These are phyloP conservation scores for Onychomys torridus DNA, from an alignment of 2,797 vertebrate species.

Conservation along the genomic window DNA sequence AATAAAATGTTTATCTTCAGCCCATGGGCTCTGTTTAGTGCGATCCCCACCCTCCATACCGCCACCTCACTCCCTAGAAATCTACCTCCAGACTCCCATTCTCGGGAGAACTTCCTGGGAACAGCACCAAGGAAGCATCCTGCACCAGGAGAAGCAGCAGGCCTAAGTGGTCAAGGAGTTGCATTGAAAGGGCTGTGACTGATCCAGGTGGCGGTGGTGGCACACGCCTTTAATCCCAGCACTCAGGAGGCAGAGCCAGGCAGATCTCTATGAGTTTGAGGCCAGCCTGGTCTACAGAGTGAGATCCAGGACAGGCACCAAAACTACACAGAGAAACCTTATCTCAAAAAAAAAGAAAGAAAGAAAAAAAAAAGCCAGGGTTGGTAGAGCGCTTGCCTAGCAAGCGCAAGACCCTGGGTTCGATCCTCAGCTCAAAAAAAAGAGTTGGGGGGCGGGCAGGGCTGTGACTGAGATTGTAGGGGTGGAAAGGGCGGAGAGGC, in stretches of 20 bases:
- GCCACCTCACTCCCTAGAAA: background rate
- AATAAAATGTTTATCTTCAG: conserved; percentile 79
- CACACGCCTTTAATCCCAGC: no score
- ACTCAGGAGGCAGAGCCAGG: no score
- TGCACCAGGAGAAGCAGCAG: background rate
- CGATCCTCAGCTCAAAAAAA: no score
- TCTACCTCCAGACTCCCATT: background rate
- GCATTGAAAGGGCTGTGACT: background rate
- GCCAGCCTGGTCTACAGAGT: no score
- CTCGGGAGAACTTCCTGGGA: background rate
- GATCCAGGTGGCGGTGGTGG: fast-evolving
- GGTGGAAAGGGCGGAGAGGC: background rate
- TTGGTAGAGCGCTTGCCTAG: no score
- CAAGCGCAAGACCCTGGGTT: no score
- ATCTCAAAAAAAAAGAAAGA: no score
- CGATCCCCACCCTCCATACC: background rate
- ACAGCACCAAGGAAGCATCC: background rate
- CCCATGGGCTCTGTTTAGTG: background rate
- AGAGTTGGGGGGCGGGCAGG: background rate
- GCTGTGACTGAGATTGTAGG: background rate
- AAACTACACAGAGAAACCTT: no score
- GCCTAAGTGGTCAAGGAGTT: background rate
- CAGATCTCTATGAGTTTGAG: no score
- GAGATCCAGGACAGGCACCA: no score
- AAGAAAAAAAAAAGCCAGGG: no score